Evolutionary conservation across 2,888 invertebrate genomes (phyloP).

Genomic region (Troides helena): DNA sequence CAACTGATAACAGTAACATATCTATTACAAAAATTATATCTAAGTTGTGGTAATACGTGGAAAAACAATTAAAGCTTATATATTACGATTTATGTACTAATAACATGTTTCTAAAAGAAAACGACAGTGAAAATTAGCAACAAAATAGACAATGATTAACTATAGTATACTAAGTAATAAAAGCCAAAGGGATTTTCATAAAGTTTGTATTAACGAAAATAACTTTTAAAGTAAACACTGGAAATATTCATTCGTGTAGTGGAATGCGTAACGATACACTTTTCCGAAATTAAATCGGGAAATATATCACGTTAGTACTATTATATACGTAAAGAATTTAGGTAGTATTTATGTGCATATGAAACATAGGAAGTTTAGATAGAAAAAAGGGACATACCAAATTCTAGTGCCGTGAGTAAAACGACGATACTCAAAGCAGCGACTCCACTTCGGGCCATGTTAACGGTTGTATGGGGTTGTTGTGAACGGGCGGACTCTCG

Average conservation of each 20-base stretch:
- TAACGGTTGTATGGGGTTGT: constrained; percentile 38
- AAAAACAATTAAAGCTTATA: neutral
- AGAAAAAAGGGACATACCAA: constrained; percentile 54
- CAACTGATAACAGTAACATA: too few species aligned
- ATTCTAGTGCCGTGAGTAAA: constrained; percentile 62
- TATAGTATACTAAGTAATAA: neutral
- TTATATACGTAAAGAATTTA: neutral
- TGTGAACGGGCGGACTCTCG: constrained; percentile 49
- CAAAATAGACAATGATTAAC: neutral
- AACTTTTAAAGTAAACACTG: neutral
- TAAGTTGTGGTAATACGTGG: neutral
- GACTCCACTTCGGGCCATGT: constrained; percentile 60
- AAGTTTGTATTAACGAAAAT: neutral
- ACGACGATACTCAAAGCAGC: constrained; percentile 56
- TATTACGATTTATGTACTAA: neutral
- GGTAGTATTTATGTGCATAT: neutral
- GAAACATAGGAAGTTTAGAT: neutral
- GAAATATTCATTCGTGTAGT: neutral
- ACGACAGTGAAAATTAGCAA: neutral
- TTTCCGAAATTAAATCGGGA: neutral
- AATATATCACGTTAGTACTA: neutral
- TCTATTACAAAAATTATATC: neutral
- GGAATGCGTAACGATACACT: neutral
- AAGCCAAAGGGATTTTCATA: neutral
- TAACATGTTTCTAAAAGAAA: neutral